Evolutionary conservation across 2,797 vertebrate species (phyloP).

Genomic region (Oceanodroma leucorhoa): DNA sequence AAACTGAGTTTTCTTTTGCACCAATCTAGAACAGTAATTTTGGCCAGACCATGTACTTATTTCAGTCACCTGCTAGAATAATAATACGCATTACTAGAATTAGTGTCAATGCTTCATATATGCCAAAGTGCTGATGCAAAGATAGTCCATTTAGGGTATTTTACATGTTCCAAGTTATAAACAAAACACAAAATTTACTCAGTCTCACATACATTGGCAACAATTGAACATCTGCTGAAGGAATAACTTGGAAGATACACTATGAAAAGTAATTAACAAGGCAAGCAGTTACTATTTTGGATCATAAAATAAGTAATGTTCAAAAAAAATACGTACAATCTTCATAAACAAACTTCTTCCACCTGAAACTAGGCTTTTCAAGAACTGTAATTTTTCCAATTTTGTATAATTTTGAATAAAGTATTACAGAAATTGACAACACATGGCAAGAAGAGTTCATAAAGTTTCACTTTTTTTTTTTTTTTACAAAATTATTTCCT

Average conservation of each 20-base stretch:
- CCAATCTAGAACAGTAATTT: neutral
- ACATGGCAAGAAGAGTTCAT: neutral
- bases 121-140: neutral
- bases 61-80: neutral
- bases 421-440: neutral
- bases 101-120: neutral
- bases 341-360: neutral
- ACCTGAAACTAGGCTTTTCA: neutral
- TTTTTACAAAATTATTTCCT: neutral
- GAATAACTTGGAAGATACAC: neutral
- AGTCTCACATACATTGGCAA: neutral
- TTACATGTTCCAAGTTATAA: neutral
- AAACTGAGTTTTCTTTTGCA: neutral
- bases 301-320: neutral
- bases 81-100: neutral
- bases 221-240: neutral
- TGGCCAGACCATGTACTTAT: neutral
- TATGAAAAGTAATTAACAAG: neutral
- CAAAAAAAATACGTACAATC: neutral
- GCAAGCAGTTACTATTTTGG: neutral
- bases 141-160: neutral
- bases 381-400: neutral
- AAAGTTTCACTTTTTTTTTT: neutral
- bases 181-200: neutral
- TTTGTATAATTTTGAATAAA: neutral